A percentile compares a stretch with the other conserved stretches of the same genome.
Conservation (phyloP, 1,140 invertebrate species). For the Theocolax elegans region DNA sequence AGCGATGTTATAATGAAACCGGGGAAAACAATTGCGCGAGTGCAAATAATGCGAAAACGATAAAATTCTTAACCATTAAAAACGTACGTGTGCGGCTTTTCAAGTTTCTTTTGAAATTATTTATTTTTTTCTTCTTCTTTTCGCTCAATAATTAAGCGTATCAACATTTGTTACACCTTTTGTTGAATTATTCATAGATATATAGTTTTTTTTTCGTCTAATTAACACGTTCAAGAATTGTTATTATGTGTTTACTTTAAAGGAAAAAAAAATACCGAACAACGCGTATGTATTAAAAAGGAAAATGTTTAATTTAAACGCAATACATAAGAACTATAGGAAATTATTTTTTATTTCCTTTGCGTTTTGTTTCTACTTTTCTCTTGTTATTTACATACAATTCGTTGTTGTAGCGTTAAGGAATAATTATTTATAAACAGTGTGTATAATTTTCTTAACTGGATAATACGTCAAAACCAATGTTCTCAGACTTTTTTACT, state of each 20-base stretch:
- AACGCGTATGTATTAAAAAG: too few species aligned
- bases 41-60: conserved; percentile 21
- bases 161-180: neutral
- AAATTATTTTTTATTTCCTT: too few species aligned
- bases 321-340: too few species aligned
- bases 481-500: too few species aligned
- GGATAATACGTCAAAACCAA: too few species aligned
- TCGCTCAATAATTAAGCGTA: conserved; percentile 3
- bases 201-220: neutral
- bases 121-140: neutral
- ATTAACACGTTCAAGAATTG: conserved; percentile 4
- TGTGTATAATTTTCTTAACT: too few species aligned
- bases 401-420: too few species aligned
- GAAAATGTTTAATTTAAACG: too few species aligned
- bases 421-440: too few species aligned
- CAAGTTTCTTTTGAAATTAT: conserved; percentile 1
- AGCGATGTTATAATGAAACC: neutral
- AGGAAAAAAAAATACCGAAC: too few species aligned
- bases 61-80: conserved; percentile 4
- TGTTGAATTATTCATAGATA: conserved; percentile 4
- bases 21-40: conserved; percentile 6
- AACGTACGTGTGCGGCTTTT: conserved; percentile 4
- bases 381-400: too few species aligned
- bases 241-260: neutral
- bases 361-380: too few species aligned